Evolutionary conservation across 2,113 vertebrate species (phyloP).

Genomic region (Pycnonotus jocosus): DNA sequence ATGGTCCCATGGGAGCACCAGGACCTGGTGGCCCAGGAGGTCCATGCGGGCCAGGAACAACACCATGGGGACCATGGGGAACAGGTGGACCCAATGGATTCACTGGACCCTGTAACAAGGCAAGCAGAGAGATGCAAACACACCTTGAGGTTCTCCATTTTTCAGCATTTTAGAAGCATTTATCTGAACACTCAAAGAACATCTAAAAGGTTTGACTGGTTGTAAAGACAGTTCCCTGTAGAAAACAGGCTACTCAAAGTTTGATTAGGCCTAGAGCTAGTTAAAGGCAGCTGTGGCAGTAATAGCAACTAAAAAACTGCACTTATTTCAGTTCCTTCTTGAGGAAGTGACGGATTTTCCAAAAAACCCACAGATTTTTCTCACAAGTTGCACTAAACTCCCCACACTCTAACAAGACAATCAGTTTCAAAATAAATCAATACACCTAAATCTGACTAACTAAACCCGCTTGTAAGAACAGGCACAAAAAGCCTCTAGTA

Average conservation of each 20-base stretch:
- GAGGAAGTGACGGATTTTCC: not conserved
- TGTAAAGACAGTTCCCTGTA: not conserved
- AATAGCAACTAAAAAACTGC: not conserved
- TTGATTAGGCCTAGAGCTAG: not conserved
- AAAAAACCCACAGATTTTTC: accelerated
- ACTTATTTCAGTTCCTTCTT: not conserved
- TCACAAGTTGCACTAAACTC: not conserved
- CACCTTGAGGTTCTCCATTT: not conserved
- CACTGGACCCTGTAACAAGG: constrained; percentile 83
- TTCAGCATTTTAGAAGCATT: not conserved
- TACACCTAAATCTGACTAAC: not conserved
- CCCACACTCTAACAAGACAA: not conserved
- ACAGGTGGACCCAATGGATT: constrained; percentile 95
- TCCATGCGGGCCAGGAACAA: constrained; percentile 87
- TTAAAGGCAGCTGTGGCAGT: not conserved
- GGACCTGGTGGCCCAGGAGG: constrained; percentile 91
- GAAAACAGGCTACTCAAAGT: not conserved
- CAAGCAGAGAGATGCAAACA: not conserved
- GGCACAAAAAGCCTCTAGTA: not conserved
- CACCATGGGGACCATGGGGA: constrained; percentile 93
- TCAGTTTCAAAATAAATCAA: not conserved
- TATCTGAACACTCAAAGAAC: not conserved
- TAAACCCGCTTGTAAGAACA: not conserved
- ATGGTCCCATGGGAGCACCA: constrained; percentile 94
- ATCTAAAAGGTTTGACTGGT: not conserved